Base-by-base conservation (phyloP, 2,113 vertebrate genomes). In the Protomyctophum bolini region DNA sequence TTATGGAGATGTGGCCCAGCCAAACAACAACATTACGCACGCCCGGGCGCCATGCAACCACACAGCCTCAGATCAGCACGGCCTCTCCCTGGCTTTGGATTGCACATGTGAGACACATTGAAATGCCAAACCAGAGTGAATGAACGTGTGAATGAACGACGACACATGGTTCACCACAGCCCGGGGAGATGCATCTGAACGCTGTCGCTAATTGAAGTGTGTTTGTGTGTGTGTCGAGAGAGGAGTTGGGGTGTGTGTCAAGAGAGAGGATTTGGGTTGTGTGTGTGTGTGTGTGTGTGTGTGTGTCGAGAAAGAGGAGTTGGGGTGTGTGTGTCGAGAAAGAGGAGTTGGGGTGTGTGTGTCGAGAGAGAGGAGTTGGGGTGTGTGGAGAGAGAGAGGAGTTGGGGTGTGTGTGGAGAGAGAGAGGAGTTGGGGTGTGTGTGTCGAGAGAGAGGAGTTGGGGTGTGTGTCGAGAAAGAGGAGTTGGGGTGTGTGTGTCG, bases 91-190 rank as follows among this genome's bases (percentile, higher is more conserved):
- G 41, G 59, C 46, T 66, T 66, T 55, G 9, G 5, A 65, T 14
- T 61, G 63, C 58, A 5, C 14, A 10, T 15, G 4, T 75, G 58
- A 81, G 67, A 41, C 29, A 47, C 28, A 60, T 48, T 50, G 63
- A 75, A 58, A 73, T 48, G 41, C 41, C 70, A 41, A 70, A 61
- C 54, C 6, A 48, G n/a, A 59, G 63, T 67, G 55, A 61, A 10
- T 6, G 57, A 77, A n/a, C 14, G n/a, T 45, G 50, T 12, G 66
- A 11, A 66, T 21, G 21, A 21, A 21, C 21, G 21, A 21, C 68
- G 15, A 52, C 52, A 58, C 2, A 10, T 47, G 8, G 21, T 47
- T 50, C 33, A 46, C 45, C 41, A 10, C 28, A 4, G 52, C 50
- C 14, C 50, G 55, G 21, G 51, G 45, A 58, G 48, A 66, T 6